Conservation (phyloP, 2,113 vertebrate species). For the Ptilorrhoa leucosticta region DNA sequence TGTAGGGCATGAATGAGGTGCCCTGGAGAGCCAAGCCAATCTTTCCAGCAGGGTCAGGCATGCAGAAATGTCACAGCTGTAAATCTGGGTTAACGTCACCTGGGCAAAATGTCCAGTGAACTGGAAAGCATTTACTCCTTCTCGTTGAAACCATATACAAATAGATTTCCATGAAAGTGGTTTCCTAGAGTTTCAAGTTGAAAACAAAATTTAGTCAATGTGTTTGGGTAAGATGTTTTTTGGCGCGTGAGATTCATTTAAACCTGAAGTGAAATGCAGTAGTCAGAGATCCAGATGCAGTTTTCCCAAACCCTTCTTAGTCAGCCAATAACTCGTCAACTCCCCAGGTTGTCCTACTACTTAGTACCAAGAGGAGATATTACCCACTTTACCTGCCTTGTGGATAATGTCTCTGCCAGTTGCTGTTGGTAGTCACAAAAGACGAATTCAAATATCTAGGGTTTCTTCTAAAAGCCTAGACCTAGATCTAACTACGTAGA, state of each 20-base stretch:
- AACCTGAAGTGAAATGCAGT: neutral
- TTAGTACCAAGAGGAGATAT: neutral
- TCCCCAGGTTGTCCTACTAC: neutral
- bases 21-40: neutral
- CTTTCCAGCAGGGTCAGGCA: neutral
- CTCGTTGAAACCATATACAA: conserved; percentile 1
- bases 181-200: conserved; percentile 9
- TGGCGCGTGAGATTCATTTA: neutral
- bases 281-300: neutral
- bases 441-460: neutral
- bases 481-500: neutral
- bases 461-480: neutral
- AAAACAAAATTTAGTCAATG: neutral
- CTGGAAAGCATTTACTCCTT: conserved; percentile 37
- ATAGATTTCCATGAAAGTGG: conserved; percentile 22
- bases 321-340: neutral
- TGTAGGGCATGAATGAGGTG: neutral
- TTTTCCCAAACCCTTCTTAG: neutral
- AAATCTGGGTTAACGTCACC: conserved; percentile 12
- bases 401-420: neutral
- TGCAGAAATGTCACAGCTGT: conserved; percentile 20
- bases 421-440: neutral
- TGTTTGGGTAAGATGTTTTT: neutral
- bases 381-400: neutral
- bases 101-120: neutral